Base-by-base conservation (phyloP, 2,888 invertebrate species). In the Dioctria linearis region DNA sequence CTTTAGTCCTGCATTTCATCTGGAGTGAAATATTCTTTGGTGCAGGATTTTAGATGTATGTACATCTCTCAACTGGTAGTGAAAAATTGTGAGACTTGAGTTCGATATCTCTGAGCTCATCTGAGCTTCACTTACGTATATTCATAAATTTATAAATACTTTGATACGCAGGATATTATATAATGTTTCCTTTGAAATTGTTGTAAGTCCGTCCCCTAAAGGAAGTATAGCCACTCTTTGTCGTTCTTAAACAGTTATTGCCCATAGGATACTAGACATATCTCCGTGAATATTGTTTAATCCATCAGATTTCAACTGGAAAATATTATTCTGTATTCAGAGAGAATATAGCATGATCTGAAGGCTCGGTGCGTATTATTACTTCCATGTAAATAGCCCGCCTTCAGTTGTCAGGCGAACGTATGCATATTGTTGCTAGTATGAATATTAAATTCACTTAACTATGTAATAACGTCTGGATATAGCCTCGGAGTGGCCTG, bases 391-490 rank as follows among this genome's bases (percentile, higher is more conserved):
- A 46, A 46, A 46, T 13, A 5, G 57, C 57, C 6, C n/a, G 57
- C 54, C 71, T 51, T 71, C 54, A 40, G 11, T 54, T 54, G 54
- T 54, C 54, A 8, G 11, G 13, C 57, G 11, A 11, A 2, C 4
- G 54, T 54, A 71, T 71, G 71, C 71, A 71, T 51, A 71, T 71
- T 51, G 54, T 46, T 39, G 51, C 54, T 37, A 54, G 54, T 37
- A 43, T 51, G 54, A 71, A 71, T 71, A 54, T 54, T 51, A 71
- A 71, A 51, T 71, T 71, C 71, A 71, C 71, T 71, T 71, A 71
- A 54, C 71, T 71, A 51, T 39, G 51, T 71, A 71, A 71, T 71
- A 51, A 51, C 39, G 69, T 49, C 5, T 5, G 54, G 54, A 51
- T 54, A 13, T 39, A 37, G 71, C 51, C n/a, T 39, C 37, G 37